Evolutionary conservation across 2,113 vertebrate genomes (phyloP).

Genomic region (Balaeniceps rex): DNA sequence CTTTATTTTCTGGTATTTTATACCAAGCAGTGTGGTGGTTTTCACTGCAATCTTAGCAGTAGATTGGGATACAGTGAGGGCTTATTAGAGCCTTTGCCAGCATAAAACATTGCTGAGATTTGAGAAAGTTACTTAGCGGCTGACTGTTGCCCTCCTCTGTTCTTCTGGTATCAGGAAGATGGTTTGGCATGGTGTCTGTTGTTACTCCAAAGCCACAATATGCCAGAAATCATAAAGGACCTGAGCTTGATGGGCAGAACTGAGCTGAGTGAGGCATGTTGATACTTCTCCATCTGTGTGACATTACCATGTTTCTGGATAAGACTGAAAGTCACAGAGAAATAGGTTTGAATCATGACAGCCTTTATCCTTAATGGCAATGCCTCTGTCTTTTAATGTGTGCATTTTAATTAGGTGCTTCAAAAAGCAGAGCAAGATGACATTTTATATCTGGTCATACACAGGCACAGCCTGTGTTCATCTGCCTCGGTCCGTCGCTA

Average conservation of each 20-base stretch:
- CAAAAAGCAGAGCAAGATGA: neutral
- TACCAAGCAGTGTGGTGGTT: neutral
- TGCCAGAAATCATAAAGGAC: neutral
- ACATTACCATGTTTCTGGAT: neutral
- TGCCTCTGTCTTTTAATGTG: rapidly evolving
- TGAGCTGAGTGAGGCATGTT: neutral
- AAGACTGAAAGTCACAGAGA: neutral
- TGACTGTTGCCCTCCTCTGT: neutral
- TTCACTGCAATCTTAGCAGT: neutral
- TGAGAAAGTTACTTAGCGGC: neutral
- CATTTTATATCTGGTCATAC: neutral
- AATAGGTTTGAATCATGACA: neutral
- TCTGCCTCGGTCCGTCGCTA: neutral
- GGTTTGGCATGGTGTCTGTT: neutral
- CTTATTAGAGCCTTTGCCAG: neutral
- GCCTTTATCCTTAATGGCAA: neutral
- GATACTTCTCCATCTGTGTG: neutral
- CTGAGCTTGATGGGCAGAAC: neutral
- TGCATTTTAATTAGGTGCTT: neutral
- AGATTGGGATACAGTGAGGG: neutral
- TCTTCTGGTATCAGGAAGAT: neutral
- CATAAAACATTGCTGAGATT: neutral
- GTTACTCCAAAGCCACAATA: neutral
- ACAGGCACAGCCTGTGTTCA: no score
- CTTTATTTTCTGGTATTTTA: neutral